A percentile compares a stretch with the other conserved stretches of the same genome.
These are phyloP conservation scores for Agriotes lineatus DNA, from an alignment of 2,888 invertebrate genomes.

Conservation along the genomic window DNA sequence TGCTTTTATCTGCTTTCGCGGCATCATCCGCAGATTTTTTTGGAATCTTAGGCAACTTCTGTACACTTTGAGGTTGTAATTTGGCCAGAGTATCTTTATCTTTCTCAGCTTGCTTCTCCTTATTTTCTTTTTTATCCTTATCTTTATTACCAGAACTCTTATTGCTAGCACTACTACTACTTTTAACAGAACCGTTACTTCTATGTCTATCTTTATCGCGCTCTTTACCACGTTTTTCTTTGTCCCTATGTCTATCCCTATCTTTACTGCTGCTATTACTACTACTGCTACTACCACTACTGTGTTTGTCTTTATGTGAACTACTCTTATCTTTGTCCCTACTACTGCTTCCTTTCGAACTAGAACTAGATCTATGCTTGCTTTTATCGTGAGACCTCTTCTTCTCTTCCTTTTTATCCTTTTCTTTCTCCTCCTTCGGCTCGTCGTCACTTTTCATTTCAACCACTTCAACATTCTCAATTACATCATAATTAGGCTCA, in stretches of 20 bases:
- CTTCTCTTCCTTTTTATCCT: constrained; percentile 42
- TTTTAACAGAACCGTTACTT: constrained; percentile 54
- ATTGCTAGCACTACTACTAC: constrained; percentile 58
- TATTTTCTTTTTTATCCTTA: constrained; percentile 65
- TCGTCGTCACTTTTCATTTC: constrained; percentile 47
- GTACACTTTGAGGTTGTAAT: constrained; percentile 75
- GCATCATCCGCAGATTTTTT: constrained; percentile 73
- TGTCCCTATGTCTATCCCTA: constrained; percentile 61
- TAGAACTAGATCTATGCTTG: constrained; percentile 47
- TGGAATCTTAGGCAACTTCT: constrained; percentile 84
- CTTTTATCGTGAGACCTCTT: constrained; percentile 53
- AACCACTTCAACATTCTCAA: constrained; percentile 56
- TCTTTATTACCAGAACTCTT: constrained; percentile 63
- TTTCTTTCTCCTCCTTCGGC: constrained; percentile 43
- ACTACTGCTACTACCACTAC: constrained; percentile 52
- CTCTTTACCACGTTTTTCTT: constrained; percentile 55
- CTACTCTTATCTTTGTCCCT: constrained; percentile 62
- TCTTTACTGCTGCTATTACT: constrained; percentile 54
- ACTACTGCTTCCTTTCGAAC: constrained; percentile 44
- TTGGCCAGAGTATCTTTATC: constrained; percentile 78
- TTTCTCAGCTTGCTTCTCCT: constrained; percentile 74
- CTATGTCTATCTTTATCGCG: constrained; percentile 51
- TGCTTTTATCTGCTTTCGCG: constrained; percentile 52
- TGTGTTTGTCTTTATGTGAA: constrained; percentile 54
- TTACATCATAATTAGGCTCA: constrained; percentile 55